Conservation (phyloP, 2,113 vertebrate genomes). For the Taxidea taxus region DNA sequence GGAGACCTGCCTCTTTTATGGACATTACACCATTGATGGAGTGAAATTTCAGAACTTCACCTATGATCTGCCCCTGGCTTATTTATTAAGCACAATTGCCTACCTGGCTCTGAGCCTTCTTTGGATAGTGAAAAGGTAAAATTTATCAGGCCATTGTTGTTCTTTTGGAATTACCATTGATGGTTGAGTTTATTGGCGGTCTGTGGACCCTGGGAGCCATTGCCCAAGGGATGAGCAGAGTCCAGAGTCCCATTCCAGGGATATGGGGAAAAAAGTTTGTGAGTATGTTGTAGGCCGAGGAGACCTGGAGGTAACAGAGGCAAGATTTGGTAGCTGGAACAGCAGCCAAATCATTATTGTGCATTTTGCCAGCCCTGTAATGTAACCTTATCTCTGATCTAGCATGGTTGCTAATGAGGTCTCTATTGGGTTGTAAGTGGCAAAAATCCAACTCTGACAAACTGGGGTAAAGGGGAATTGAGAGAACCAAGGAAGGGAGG, state of each 20-base stretch:
- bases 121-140: conserved; percentile 95
- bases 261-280: not conserved
- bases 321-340: not conserved
- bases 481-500: not conserved
- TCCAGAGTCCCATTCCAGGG: not conserved
- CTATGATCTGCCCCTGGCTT: conserved; percentile 93
- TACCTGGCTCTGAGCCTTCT: conserved; percentile 92
- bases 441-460: conserved; percentile 4
- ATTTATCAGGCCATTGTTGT: not conserved
- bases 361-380: not conserved
- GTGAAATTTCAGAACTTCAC: conserved; percentile 77
- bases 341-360: not conserved
- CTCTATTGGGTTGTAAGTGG: not conserved
- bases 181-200: not conserved
- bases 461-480: not conserved
- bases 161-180: not conserved
- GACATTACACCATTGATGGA: conserved; percentile 89
- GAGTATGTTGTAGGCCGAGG: not conserved
- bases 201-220: not conserved
- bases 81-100: conserved; percentile 89
- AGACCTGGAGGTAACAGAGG: not conserved
- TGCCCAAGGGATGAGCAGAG: not conserved
- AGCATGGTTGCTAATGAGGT: not conserved
- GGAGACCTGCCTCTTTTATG: conserved; percentile 95
- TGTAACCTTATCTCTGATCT: not conserved